Percentiles rank a stretch among this genome's conserved stretches.
Evolutionary conservation across 2,113 vertebrate species (phyloP).

Genomic region (Gopherus flavomarginatus): DNA sequence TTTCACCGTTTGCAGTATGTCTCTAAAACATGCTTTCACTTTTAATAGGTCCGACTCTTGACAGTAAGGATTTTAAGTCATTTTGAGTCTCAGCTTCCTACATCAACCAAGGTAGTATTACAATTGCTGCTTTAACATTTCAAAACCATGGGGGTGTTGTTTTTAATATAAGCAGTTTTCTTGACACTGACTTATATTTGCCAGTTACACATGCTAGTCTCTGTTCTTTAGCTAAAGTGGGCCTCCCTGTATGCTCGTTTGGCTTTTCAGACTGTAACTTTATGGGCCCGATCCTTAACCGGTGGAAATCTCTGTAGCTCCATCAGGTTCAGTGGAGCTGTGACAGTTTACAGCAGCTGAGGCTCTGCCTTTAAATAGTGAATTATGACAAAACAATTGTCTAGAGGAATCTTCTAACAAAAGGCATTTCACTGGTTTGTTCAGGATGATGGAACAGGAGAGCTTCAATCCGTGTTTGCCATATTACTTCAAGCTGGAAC

Average conservation of each 20-base stretch:
- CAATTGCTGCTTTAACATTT: background rate
- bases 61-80: constrained; percentile 92
- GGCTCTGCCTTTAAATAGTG: background rate
- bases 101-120: constrained; percentile 83
- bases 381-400: background rate
- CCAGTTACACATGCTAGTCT: background rate
- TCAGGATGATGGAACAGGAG: constrained; percentile 81
- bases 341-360: background rate
- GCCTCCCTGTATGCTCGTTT: background rate
- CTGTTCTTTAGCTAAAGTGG: background rate
- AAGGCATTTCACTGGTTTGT: background rate
- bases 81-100: constrained; percentile 84
- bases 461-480: constrained; percentile 84
- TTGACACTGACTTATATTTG: background rate
- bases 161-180: background rate
- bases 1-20: background rate
- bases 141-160: background rate
- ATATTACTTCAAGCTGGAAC: constrained; percentile 91
- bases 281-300: background rate
- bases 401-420: background rate
- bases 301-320: background rate
- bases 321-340: background rate
- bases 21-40: constrained; percentile 5
- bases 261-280: background rate
- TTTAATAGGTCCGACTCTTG: constrained; percentile 88